Evolutionary conservation across 2,888 invertebrate species (phyloP).

Genomic region (Epinotia ramella): DNA sequence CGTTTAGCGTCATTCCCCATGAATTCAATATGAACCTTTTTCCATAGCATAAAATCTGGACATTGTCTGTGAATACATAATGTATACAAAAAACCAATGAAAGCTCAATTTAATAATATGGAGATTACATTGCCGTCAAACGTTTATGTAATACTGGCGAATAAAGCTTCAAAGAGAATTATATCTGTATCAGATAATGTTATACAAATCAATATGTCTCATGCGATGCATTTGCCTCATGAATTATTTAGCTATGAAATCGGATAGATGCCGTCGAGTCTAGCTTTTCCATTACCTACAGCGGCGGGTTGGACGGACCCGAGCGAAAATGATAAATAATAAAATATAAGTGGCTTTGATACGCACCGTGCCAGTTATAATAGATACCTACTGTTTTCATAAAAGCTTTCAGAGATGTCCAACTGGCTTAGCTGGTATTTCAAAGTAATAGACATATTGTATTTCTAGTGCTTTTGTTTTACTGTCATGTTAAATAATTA

Average conservation of each 20-base stretch:
- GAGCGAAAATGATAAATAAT: conserved; percentile 18
- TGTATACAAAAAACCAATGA: no score
- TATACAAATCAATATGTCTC: conserved; percentile 33
- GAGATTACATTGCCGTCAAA: background rate
- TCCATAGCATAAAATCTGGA: no score
- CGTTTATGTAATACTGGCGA: conserved; percentile 1
- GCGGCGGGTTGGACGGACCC: background rate
- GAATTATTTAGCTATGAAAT: conserved; percentile 37
- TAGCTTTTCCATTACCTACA: conserved; percentile 21
- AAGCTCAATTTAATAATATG: background rate
- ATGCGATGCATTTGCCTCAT: conserved; percentile 39
- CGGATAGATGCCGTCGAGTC: conserved; percentile 27
- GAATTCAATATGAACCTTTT: no score
- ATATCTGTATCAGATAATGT: conserved; percentile 25
- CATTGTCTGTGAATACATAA: no score
- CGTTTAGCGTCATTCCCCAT: no score
- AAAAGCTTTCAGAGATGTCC: background rate
- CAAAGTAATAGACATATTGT: background rate
- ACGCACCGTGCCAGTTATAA: background rate
- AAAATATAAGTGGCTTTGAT: conserved; percentile 18
- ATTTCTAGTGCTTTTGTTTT: no score
- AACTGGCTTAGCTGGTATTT: background rate
- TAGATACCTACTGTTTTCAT: background rate
- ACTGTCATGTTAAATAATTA: no score
- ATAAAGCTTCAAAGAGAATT: conserved; percentile 19